Percentiles rank a stretch among this genome's conserved stretches.
Conservation (phyloP, 23 tunicate genomes). For the Botrylloides violaceus region DNA sequence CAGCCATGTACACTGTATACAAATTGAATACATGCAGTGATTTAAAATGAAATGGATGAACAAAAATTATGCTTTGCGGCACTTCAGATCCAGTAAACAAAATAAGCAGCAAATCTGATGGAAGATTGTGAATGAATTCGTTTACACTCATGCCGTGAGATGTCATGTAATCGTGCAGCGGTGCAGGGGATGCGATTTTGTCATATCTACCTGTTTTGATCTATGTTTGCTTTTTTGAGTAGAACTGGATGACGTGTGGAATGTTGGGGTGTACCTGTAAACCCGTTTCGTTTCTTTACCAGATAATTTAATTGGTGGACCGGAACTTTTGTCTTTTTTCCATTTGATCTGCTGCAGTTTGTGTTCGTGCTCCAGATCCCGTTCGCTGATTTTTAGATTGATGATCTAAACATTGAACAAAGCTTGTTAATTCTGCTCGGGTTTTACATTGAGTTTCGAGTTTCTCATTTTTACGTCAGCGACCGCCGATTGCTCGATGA, state of each 20-base stretch:
- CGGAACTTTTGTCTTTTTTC: constrained; percentile 25
- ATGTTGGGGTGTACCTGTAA: constrained; percentile 45
- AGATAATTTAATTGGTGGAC: background rate
- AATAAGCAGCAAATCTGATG: too few species aligned
- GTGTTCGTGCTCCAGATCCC: constrained; percentile 72
- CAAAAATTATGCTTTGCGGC: too few species aligned
- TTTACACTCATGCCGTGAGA: too few species aligned
- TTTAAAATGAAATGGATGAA: too few species aligned
- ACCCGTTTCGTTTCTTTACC: constrained; percentile 31
- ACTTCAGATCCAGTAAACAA: too few species aligned
- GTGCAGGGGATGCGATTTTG: too few species aligned
- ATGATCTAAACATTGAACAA: constrained; percentile 26
- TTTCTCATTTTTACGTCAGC: too few species aligned
- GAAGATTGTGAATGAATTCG: background rate
- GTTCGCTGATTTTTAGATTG: constrained; percentile 52
- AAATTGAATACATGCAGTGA: too few species aligned
- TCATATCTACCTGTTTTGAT: constrained; percentile 17
- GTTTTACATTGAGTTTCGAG: too few species aligned
- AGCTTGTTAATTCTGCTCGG: too few species aligned
- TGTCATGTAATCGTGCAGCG: constrained; percentile 2
- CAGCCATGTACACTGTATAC: too few species aligned
- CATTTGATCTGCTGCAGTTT: constrained; percentile 45
- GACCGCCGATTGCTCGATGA: too few species aligned
- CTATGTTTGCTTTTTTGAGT: constrained; percentile 1
- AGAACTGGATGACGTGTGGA: background rate